These are phyloP conservation scores for Aspidoscelis tigris DNA, from an alignment of 2,113 vertebrate species.

Conservation along the genomic window DNA sequence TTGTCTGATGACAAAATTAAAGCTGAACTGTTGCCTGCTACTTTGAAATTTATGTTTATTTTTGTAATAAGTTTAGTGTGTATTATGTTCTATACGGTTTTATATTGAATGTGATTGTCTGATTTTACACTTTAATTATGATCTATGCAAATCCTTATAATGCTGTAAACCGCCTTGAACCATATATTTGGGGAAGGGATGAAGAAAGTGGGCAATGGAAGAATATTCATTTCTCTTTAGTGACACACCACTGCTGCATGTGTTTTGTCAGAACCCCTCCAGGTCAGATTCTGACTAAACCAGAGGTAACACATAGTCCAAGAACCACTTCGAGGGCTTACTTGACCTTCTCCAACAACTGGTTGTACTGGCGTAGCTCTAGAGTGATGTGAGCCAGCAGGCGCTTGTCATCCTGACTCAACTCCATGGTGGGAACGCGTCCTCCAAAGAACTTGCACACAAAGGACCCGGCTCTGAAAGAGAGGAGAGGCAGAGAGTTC, in stretches of 20 bases:
- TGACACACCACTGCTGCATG: neutral
- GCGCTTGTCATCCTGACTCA: constrained; percentile 84
- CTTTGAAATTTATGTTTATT: no score
- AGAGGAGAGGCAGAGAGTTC: neutral
- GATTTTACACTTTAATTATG: no score
- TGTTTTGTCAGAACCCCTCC: neutral
- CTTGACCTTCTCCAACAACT: constrained; percentile 91
- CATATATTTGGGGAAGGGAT: neutral
- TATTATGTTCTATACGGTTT: no score
- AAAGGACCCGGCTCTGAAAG: constrained; percentile 90
- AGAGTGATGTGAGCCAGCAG: constrained; percentile 86
- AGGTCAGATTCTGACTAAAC: neutral
- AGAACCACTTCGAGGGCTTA: constrained; percentile 60
- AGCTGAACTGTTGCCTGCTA: no score
- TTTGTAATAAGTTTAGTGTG: no score
- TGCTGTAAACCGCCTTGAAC: no score
- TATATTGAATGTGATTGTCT: no score
- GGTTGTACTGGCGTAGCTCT: constrained; percentile 90
- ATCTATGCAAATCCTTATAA: no score
- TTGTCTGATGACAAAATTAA: no score
- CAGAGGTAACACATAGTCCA: neutral
- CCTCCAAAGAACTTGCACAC: constrained; percentile 93
- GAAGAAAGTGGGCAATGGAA: no score
- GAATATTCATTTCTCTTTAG: neutral
- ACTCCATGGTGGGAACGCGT: constrained; percentile 83